Conservation (phyloP, 2,113 vertebrate genomes). For the Tupaia tana region DNA sequence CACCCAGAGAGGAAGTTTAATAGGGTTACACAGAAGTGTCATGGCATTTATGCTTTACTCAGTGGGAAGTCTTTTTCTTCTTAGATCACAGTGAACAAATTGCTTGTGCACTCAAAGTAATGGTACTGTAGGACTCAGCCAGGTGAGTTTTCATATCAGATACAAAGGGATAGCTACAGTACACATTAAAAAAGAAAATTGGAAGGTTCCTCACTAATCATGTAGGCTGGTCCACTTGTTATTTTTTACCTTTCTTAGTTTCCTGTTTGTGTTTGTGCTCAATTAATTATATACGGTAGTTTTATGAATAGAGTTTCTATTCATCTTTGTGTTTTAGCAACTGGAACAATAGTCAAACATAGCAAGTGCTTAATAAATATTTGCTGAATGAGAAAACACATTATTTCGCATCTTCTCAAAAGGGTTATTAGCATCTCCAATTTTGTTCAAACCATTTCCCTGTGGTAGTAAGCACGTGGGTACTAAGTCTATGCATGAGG, state of each 20-base stretch:
- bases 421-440: not conserved
- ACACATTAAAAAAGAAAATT: not conserved
- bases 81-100: not conserved
- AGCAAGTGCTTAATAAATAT: not conserved
- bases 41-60: not conserved
- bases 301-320: not conserved
- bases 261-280: not conserved
- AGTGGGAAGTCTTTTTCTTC: not conserved
- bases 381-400: not conserved
- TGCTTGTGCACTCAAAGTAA: not conserved
- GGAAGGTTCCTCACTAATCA: not conserved
- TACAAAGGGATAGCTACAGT: not conserved
- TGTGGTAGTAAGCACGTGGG: not conserved
- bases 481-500: not conserved
- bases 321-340: not conserved
- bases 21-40: not conserved
- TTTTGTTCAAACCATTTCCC: not conserved
- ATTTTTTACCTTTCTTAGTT: not conserved
- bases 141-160: not conserved
- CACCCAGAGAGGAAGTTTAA: not conserved
- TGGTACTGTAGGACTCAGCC: not conserved
- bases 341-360: not conserved
- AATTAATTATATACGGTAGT: not conserved
- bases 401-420: conserved; percentile 21
- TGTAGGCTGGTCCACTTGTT: not conserved